A percentile compares a stretch with the other conserved stretches of the same genome.
phyloP scores from a whole-genome alignment of 2,888 invertebrate genomes.

The Ormyrus rosae region DNA sequence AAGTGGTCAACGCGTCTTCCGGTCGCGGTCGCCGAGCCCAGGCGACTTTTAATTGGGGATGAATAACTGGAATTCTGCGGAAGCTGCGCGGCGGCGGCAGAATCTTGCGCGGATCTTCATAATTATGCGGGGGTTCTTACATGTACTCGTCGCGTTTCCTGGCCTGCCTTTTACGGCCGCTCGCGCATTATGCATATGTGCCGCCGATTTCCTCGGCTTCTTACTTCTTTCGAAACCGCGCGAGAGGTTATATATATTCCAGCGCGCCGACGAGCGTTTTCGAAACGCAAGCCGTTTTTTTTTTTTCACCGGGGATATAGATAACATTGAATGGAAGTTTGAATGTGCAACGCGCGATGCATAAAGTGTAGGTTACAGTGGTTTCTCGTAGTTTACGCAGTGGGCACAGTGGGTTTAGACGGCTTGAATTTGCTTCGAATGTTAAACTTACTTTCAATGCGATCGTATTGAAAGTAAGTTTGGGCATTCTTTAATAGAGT shows the following conservation, averaged over 20 bases:
- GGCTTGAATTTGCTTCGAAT: too few species aligned
- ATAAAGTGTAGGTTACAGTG: too few species aligned
- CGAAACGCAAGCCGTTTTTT: constrained; percentile 5
- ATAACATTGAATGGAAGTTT: too few species aligned
- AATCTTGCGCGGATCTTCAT: constrained; percentile 45
- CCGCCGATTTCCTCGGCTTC: constrained; percentile 5
- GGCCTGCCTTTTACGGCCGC: constrained; percentile 34
- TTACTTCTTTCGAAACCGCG: constrained; percentile 19
- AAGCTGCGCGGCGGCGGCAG: constrained; percentile 6
- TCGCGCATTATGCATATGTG: not conserved
- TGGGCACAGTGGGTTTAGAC: too few species aligned
- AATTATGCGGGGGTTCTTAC: constrained; percentile 32
- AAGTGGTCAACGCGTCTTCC: constrained; percentile 17
- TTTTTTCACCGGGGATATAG: too few species aligned
- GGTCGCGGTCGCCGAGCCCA: constrained; percentile 12
- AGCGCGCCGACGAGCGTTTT: not conserved
- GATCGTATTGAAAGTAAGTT: too few species aligned
- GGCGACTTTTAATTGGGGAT: constrained; percentile 50
- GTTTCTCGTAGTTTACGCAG: too few species aligned
- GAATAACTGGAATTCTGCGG: constrained; percentile 48
- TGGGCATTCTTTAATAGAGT: too few species aligned
- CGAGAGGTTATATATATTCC: constrained; percentile 18
- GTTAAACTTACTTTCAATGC: too few species aligned
- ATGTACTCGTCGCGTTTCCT: constrained; percentile 4
- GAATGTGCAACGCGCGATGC: too few species aligned